Evolutionary conservation across 2,888 invertebrate species (phyloP), one percentile per base, ranked within the genome.

Genomic region (Nemotelus nigrinus): DNA sequence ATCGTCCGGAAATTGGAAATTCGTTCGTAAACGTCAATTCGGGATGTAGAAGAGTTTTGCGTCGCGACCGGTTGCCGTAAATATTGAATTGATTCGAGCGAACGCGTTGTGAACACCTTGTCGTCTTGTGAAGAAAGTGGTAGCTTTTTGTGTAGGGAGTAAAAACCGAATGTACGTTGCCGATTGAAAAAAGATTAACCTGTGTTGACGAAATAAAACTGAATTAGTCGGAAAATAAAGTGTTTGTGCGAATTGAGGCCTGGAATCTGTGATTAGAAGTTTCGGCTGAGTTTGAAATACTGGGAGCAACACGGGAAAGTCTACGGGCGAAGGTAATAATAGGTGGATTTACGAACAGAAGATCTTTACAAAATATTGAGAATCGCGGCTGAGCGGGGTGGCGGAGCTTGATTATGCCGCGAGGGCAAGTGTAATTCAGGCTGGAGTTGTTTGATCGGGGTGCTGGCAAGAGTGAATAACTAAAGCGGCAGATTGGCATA

Each of bases 121-220:
- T n/a, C 65, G 44, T 47, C 45, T 65, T 47, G 55, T 5, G 25
- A 44, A 55, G 70, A 71, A 71, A 71, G 70, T 71, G 53, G 3
- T 6, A 53, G 25, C 25, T 25, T 25, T 25, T 25, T 25, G 25
- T 25, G 25, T 25, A 25, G 25, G 25, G 25, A 25, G 25, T 25
- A 25, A 25, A 25, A 25, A 25, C 25, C 25, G 25, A 25, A 25
- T 25, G 25, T 25, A 25, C 25, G 25, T 25, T 25, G 25, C 25
- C 25, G 25, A 25, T 25, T 25, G 25, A 25, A 25, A 25, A 25
- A 25, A 25, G 25, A 25, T 25, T 25, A 25, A 25, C 25, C 25
- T 25, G 25, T 25, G 25, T 25, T 25, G 25, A 25, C 25, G 25
- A 25, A 25, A 25, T 25, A 25, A 25, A 25, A 25, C 25, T 25